Evolutionary conservation across 2,113 vertebrate genomes (phyloP), one percentile per base, ranked within the genome.

Genomic region (Dunckerocampus dactyliophorus): DNA sequence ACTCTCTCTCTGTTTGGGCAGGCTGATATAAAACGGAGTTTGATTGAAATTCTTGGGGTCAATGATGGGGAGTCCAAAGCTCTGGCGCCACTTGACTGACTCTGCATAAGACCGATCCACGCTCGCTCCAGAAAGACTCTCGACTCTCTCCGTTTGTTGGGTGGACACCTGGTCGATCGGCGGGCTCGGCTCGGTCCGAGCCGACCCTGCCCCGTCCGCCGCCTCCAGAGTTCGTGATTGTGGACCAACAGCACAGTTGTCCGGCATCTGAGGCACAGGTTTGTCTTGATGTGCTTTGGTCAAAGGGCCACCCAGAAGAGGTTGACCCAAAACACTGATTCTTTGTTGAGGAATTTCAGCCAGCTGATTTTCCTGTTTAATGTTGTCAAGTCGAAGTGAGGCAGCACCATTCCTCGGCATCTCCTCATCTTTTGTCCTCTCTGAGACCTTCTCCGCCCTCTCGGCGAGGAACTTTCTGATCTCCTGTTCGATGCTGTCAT

Each of bases 401-500:
- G 17, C 54, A 2, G 63, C 59, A 6, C 66, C 65, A 3, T 74
- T 81, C 16, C 50, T 72, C 0, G 67, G 66, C 2, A 62, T 55
- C 6, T 84, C 66, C 45, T 55, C 67, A 1, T 76, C 79, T 43
- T 64, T 66, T 1, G 56, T 28, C 64, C 66, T 70, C 39, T 78
- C 72, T 14, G 60, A 50, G 19, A 37, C 34, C 31, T 62, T 62
- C 34, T 50, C 58, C 6, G 58, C 58, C 46, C 31, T 60, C 28
- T 60, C 22, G 3, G 96, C 95, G 67, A 98, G 80, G 72, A 98
- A 99, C 78, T 72, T 94, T 59, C 88, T 85, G 15, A 99, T 99
- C 86, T 98, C 96, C 54, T 90, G 93, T 63, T 99, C 97, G 0
- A 98, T 99, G 90, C 96, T 95, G 63, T 99, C 97, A 0, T 99